Percentiles rank a stretch among this genome's conserved stretches.
Evolutionary conservation across 92 coral and sea anemone species (phyloP).

Genomic region (Parazoanthus atlanticus): DNA sequence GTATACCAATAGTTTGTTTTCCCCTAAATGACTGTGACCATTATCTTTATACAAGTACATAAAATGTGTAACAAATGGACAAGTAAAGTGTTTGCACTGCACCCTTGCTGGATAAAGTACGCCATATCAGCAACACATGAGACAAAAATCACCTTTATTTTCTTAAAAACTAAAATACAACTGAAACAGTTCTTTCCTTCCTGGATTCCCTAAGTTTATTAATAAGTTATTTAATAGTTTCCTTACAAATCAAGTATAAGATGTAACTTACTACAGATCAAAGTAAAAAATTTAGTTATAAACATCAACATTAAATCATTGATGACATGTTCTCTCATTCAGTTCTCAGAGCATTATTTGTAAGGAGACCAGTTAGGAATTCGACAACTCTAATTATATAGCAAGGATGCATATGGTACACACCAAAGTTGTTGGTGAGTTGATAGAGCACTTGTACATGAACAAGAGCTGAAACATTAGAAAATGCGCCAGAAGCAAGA

Average conservation of each 20-base stretch:
- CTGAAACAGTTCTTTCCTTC: neutral
- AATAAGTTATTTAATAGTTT: too few species aligned
- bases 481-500: neutral
- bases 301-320: too few species aligned
- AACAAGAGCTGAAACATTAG: neutral
- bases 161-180: slow-evolving; percentile 3
- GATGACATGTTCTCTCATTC: neutral
- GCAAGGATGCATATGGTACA: neutral
- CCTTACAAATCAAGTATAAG: neutral
- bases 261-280: too few species aligned
- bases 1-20: too few species aligned
- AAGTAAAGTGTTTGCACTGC: neutral
- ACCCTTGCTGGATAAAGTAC: neutral
- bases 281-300: too few species aligned
- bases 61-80: neutral
- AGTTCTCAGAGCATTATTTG: neutral
- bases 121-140: slow-evolving; percentile 2
- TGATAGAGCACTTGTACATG: neutral
- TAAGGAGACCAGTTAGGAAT: neutral
- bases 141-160: slow-evolving; percentile 15
- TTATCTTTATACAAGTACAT: too few species aligned
- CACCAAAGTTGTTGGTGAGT: neutral
- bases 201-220: neutral
- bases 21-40: too few species aligned
- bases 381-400: neutral